These are phyloP conservation scores for Onthophagus taurus DNA, from an alignment of 1,140 invertebrate genomes.

Conservation along the genomic window DNA sequence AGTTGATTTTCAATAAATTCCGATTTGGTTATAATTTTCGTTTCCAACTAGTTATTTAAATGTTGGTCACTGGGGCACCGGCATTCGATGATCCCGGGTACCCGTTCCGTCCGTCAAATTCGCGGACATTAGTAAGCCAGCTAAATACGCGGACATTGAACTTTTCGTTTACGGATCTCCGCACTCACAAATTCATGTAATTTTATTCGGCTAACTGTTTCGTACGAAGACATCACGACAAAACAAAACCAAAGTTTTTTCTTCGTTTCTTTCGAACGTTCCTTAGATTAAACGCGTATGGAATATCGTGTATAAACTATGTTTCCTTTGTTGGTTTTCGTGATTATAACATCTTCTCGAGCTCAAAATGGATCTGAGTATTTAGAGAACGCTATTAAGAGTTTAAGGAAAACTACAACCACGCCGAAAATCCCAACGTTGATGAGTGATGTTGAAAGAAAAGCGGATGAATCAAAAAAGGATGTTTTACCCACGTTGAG, in stretches of 20 bases:
- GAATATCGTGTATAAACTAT: neutral
- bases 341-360: slow-evolving; percentile 7
- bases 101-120: slow-evolving; percentile 13
- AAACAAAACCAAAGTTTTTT: slow-evolving; percentile 11
- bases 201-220: slow-evolving; percentile 29
- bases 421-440: too few species aligned
- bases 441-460: slow-evolving; percentile 17
- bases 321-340: slow-evolving; percentile 17
- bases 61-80: slow-evolving; percentile 23
- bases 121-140: slow-evolving; percentile 8
- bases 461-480: slow-evolving; percentile 11
- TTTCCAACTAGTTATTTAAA: slow-evolving; percentile 16
- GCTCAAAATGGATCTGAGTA: slow-evolving; percentile 28
- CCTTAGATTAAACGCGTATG: slow-evolving; percentile 14
- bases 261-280: slow-evolving; percentile 7
- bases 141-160: slow-evolving; percentile 11
- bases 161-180: slow-evolving; percentile 31
- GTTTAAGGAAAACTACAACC: slow-evolving; percentile 26
- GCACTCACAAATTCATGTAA: slow-evolving; percentile 29
- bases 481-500: slow-evolving; percentile 20
- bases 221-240: too few species aligned
- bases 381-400: slow-evolving; percentile 32
- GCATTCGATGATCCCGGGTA: slow-evolving; percentile 10
- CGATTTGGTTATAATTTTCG: too few species aligned
- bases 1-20: too few species aligned